Evolutionary conservation across 2,888 invertebrate species (phyloP), one percentile per base, ranked within the genome.

Genomic region (Acronicta aceris): DNA sequence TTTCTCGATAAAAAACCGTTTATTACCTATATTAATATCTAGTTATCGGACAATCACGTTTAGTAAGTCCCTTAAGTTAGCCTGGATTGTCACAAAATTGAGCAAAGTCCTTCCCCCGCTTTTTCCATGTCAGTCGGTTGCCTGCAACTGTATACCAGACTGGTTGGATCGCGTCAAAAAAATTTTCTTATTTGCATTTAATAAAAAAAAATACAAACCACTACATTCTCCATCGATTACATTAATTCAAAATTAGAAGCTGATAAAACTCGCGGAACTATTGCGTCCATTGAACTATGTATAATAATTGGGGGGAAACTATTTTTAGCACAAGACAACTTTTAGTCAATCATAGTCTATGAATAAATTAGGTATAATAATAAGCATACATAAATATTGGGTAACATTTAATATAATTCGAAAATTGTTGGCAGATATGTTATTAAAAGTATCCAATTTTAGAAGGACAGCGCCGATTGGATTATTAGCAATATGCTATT

Each of bases 221-320:
- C 51, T 55, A 3, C 21, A 21, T 3, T 21, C 21, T 3, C 21
- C 21, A 33, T 25, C n/a, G 38, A 25, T 47, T 42, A 15, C 9
- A 36, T 30, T 2, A 10, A 50, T 46, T 49, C 36, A 17, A 56
- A 42, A 38, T 60, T 41, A 16, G 27, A 45, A 59, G 51, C 27
- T 13, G 17, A 5, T 36, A 25, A 15, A 43, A 52, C 21, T 27
- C 1, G 41, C 54, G 63, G 38, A 53, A 62, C 51, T 51, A 27
- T 46, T 33, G 8, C 45, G 67, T 57, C 17, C 64, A 9, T 57
- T 63, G 57, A 67, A 67, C 64, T 57, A 53, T n/a, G n/a, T n/a
- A n/a, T n/a, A n/a, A n/a, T 63, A 36, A 43, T 40, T 36, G 49
- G 10, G 9, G 15, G 12, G 17, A 13, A 33, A 21, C 27, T 65